Base-by-base conservation (phyloP, 2,888 invertebrate genomes). In the Phaedon cochleariae region DNA sequence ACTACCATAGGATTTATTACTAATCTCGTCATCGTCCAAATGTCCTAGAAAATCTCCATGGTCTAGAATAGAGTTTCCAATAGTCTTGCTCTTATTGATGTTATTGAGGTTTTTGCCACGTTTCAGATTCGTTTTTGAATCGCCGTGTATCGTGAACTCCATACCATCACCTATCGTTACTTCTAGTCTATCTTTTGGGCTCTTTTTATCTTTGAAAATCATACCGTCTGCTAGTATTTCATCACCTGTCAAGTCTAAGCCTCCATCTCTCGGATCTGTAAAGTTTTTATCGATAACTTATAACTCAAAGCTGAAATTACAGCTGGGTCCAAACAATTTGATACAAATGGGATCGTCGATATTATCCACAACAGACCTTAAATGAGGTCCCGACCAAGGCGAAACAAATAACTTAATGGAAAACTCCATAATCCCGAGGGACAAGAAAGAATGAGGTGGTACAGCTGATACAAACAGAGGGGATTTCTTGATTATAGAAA, bases 101-200 rank as follows among this genome's bases (percentile, higher is more conserved):
- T 90, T 87, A 55, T 73, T 75, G 57, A 74, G 69, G 79, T 91
- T 88, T 86, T 93, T 92, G 78, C 91, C 91, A 84, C 92, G 90
- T 84, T 92, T 93, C 82, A 92, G 87, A 86, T 93, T 94, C 83
- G 90, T 91, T 84, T 89, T 90, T 74, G 91, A 85, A 86, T 95
- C 94, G 90, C 94, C 95, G 84, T 94, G 95, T 86, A 95, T 95
- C 58, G 94, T 95, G 80, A 95, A 94, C 84, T 95, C 95, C 93
- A 95, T 95, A 73, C 95, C 95, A 82, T 95, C 95, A 53, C 95
- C 95, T 79, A 95, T 94, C 69, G 95, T 94, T 72, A 95, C 94
- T 86, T 96, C 95, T 73, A 95, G 88, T 84, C 94, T 92, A 80
- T 94, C 93, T 86, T 94, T 88, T 18, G 88, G 92, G 78, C 92